Evolutionary conservation across 2,888 invertebrate species (phyloP).

Genomic region (Troilus luridus): DNA sequence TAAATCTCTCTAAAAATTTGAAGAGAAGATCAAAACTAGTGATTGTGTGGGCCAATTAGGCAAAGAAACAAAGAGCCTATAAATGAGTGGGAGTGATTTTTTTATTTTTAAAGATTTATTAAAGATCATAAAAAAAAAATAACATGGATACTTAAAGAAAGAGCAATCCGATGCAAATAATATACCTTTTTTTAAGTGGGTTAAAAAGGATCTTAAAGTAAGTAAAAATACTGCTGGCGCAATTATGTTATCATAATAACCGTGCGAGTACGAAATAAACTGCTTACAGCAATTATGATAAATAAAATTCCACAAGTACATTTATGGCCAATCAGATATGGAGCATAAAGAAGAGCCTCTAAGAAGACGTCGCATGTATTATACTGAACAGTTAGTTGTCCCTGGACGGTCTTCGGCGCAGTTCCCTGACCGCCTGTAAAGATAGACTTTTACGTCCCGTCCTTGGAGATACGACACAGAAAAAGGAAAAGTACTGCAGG

Average conservation of each 20-base stretch:
- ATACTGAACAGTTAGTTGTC: background rate
- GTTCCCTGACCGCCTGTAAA: slow-evolving; percentile 49
- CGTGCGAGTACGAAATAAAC: background rate
- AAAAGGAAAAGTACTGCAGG: slow-evolving; percentile 43
- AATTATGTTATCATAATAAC: slow-evolving; percentile 31
- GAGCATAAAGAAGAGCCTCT: slow-evolving; percentile 6
- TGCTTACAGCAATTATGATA: background rate
- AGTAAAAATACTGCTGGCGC: slow-evolving; percentile 12
- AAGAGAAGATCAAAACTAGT: too few species aligned
- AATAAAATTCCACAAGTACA: background rate
- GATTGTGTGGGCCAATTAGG: too few species aligned
- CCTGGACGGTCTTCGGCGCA: slow-evolving; percentile 19
- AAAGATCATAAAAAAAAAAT: background rate
- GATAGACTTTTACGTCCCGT: slow-evolving; percentile 46
- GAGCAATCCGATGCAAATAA: background rate
- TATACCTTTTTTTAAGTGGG: background rate
- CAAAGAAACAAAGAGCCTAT: too few species aligned
- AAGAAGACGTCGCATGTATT: slow-evolving; percentile 40
- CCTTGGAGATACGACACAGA: slow-evolving; percentile 33
- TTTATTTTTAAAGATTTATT: background rate
- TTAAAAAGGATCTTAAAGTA: slow-evolving; percentile 21
- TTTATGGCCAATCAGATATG: background rate
- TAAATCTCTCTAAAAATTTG: too few species aligned
- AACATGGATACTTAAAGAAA: background rate
- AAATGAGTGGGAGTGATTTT: too few species aligned